phyloP scores from a whole-genome alignment of 30 jellyfish, hydroid and myxozoan species.

The Hydractinia symbiolongicarpus region DNA sequence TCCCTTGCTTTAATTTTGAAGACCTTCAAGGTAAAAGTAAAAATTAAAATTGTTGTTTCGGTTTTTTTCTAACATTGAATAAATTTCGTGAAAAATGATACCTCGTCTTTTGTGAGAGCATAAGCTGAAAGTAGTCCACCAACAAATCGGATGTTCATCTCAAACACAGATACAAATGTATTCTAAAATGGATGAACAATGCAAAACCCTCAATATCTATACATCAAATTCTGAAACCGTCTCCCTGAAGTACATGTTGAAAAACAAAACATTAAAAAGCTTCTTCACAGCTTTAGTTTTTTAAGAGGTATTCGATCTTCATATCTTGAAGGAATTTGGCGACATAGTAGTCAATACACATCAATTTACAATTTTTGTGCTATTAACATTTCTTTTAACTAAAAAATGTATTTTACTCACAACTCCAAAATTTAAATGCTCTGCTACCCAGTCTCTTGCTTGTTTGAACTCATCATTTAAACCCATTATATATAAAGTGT shows the following conservation, averaged over 20 bases:
- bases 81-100: neutral
- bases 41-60: neutral
- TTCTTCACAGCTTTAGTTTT: neutral
- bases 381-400: too few species aligned
- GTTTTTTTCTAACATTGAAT: neutral
- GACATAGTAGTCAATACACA: too few species aligned
- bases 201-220: too few species aligned
- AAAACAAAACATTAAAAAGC: neutral
- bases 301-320: too few species aligned
- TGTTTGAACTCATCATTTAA: slow-evolving; percentile 80
- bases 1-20: slow-evolving; percentile 82
- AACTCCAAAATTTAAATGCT: slow-evolving; percentile 54
- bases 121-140: slow-evolving; percentile 90
- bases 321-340: too few species aligned
- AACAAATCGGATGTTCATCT: slow-evolving; percentile 85
- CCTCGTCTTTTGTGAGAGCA: slow-evolving; percentile 93
- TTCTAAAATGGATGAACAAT: slow-evolving; percentile 32
- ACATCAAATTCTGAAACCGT: too few species aligned
- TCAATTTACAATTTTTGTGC: too few species aligned
- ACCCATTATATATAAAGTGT: slow-evolving; percentile 93
- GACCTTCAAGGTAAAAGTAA: slow-evolving; percentile 41
- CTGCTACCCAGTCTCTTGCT: slow-evolving; percentile 97
- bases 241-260: neutral
- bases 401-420: slow-evolving; percentile 37
- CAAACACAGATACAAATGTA: slow-evolving; percentile 89